phyloP scores from a whole-genome alignment of 2,113 vertebrate genomes.

The Gavia stellata region DNA sequence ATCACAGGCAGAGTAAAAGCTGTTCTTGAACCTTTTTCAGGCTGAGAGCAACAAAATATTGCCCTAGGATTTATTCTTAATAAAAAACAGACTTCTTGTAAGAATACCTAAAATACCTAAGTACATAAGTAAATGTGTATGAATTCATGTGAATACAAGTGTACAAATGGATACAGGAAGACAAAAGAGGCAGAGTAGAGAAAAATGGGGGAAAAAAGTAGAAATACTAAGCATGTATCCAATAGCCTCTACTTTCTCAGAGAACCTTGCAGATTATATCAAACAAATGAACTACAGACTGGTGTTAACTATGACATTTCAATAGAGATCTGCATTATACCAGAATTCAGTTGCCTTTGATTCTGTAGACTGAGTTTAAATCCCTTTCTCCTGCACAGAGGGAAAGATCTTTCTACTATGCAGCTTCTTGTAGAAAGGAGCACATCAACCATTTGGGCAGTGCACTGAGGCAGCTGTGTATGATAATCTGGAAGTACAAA shows the following conservation, averaged over 20 bases:
- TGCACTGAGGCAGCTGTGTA: neutral
- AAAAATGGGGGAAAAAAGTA: neutral
- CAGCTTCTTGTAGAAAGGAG: neutral
- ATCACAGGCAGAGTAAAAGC: slow-evolving; percentile 32
- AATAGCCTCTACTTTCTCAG: fast-evolving
- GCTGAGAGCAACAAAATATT: slow-evolving; percentile 34
- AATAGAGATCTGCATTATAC: neutral
- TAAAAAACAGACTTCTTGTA: neutral
- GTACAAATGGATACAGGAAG: neutral
- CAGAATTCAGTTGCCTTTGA: neutral
- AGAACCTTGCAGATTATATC: neutral
- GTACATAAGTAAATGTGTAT: neutral
- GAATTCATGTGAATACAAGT: neutral
- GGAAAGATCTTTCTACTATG: neutral
- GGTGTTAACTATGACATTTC: neutral
- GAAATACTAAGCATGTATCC: neutral
- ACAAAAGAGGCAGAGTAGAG: neutral
- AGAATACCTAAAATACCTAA: neutral
- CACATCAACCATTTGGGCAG: neutral
- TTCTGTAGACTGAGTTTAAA: neutral
- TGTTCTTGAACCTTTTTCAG: slow-evolving; percentile 47
- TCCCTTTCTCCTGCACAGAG: fast-evolving
- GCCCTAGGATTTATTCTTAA: neutral
- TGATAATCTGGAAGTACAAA: neutral
- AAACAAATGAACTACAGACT: neutral